Conservation (phyloP, 2,113 vertebrate genomes). For the Butastur rufipennis region DNA sequence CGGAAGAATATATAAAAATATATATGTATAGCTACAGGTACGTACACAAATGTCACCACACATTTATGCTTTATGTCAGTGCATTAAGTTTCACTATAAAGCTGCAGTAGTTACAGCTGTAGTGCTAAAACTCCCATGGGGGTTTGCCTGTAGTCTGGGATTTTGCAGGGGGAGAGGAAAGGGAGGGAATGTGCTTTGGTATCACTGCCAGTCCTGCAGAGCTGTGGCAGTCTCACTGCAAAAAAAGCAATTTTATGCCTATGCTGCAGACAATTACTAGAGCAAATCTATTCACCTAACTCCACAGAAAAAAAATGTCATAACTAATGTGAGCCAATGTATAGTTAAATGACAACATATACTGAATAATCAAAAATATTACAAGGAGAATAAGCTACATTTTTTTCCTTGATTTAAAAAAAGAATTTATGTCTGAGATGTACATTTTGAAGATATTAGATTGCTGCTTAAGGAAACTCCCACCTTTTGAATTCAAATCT, state of each 20-base stretch:
- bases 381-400: not conserved
- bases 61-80: not conserved
- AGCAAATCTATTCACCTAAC: not conserved
- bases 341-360: not conserved
- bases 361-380: not conserved
- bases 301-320: not conserved
- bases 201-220: not conserved
- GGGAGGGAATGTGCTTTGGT: not conserved
- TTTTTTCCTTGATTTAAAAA: not conserved
- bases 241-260: not conserved
- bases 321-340: not conserved
- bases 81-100: not conserved
- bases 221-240: not conserved
- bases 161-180: not conserved
- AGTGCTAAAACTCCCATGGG: not conserved
- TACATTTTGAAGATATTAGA: not conserved
- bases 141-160: not conserved
- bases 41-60: not conserved
- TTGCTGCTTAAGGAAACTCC: not conserved
- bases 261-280: too few species aligned
- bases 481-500: not conserved
- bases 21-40: not conserved
- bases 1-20: not conserved
- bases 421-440: not conserved
- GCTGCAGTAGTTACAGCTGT: not conserved